phyloP scores from a whole-genome alignment of 2,113 vertebrate genomes.

The Atlantisia rogersi region DNA sequence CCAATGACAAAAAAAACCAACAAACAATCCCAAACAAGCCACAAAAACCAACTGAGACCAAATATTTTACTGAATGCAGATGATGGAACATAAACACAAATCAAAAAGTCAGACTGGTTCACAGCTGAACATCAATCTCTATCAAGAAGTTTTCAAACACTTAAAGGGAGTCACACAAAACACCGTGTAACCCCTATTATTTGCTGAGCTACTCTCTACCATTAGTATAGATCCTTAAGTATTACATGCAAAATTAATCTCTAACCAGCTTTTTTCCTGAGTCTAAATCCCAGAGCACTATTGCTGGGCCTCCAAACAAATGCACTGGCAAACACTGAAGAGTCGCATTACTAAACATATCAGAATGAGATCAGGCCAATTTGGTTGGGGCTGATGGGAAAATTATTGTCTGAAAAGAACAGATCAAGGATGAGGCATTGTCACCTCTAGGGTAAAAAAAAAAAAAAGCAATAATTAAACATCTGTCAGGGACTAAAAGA shows the following conservation, averaged over 20 bases:
- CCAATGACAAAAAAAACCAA: neutral
- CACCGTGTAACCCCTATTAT: neutral
- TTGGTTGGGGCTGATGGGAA: neutral
- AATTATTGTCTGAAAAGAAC: neutral
- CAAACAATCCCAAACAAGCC: neutral
- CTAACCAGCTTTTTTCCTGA: neutral
- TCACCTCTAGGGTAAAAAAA: neutral
- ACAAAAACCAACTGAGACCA: neutral
- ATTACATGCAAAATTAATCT: neutral
- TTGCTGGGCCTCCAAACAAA: neutral
- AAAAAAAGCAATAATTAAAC: neutral
- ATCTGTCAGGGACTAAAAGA: neutral
- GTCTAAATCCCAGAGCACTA: neutral
- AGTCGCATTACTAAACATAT: neutral
- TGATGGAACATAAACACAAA: neutral
- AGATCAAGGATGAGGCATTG: neutral
- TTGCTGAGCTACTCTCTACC: neutral
- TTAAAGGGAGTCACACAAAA: neutral
- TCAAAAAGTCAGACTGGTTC: neutral
- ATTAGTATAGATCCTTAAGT: neutral
- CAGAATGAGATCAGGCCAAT: neutral
- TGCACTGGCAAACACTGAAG: neutral
- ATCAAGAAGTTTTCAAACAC: neutral
- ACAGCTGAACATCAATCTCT: neutral
- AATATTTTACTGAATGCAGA: neutral